Conservation (phyloP, 2,888 invertebrate species). For the Phorcus lineatus region DNA sequence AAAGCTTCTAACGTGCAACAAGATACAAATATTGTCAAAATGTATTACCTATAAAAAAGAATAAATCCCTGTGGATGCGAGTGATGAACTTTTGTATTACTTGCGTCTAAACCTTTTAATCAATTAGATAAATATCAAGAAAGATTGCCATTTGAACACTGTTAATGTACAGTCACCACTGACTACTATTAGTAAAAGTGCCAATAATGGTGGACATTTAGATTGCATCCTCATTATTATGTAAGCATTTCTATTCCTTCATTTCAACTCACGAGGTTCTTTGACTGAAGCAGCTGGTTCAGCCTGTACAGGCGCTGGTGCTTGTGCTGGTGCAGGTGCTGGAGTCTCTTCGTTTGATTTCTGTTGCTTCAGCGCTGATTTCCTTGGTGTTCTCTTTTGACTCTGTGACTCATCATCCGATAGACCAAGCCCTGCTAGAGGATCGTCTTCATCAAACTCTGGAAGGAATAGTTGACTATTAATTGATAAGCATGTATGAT, state of each 20-base stretch:
- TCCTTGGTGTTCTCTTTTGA: conserved; percentile 38
- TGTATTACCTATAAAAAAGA: no score
- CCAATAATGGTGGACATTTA: no score
- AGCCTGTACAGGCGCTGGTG: neutral
- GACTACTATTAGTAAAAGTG: no score
- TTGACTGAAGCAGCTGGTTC: neutral
- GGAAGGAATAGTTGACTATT: conserved; percentile 7
- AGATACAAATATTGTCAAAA: no score
- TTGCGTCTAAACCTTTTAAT: no score
- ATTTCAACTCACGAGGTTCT: conserved; percentile 4
- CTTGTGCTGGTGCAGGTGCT: conserved; percentile 19
- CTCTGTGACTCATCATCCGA: conserved; percentile 50
- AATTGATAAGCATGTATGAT: neutral
- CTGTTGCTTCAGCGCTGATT: conserved; percentile 34
- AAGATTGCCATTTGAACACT: no score
- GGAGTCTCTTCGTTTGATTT: conserved; percentile 31
- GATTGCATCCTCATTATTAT: neutral
- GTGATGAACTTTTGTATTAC: no score
- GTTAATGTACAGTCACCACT: no score
- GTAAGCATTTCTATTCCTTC: neutral
- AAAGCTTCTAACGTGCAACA: no score
- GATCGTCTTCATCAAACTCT: conserved; percentile 72
- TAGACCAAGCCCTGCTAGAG: conserved; percentile 64
- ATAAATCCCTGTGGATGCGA: no score
- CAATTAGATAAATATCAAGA: no score